Base-by-base conservation (phyloP, 64 coral and sea anemone genomes). In the Pocillopora damicornis region DNA sequence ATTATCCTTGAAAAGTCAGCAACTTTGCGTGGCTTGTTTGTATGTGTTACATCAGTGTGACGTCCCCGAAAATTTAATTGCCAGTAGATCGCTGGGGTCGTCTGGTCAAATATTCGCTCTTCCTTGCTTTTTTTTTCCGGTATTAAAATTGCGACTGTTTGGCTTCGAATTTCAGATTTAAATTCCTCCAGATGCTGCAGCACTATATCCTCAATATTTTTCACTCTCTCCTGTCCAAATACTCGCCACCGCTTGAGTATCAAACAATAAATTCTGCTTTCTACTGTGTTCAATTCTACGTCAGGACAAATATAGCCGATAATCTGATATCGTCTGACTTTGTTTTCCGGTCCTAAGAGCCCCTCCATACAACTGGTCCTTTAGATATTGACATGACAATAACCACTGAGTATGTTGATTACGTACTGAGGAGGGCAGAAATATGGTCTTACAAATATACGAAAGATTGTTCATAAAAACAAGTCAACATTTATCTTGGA, bases 341-440 rank as follows among this genome's bases (percentile, higher is more conserved):
- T 51, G 10, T n/a, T 77, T 77, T 77, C 75, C 75, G 75, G 75
- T 77, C 13, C 16, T 77, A 77, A 77, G 42, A 20, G 42, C 37
- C 17, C 18, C n/a, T 25, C 12, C 20, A 11, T 45, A 9, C 38
- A 77, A 77, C 75, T 77, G 75, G 37, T 16, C 10, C 7, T 22
- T 26, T 8, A 7, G 69, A 20, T 42, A 77, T 45, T 22, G 42
- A 77, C 35, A 77, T 71, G 67, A 71, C 22, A 71, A 71, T 71
- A 71, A 71, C 22, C 67, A 71, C 67, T 7, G 10, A 71, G 42
- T 51, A 51, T 51, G 42, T 51, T 51, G 69, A 73, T 73, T 73
- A 26, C 18, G n/a, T 73, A 51, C 42, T 7, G 42, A 51, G 42
- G n/a, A 71, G 67, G 67, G n/a, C 18, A 23, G 18, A 71, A 71